Conservation (phyloP, 2,113 vertebrate species). For the Mastomys coucha region DNA sequence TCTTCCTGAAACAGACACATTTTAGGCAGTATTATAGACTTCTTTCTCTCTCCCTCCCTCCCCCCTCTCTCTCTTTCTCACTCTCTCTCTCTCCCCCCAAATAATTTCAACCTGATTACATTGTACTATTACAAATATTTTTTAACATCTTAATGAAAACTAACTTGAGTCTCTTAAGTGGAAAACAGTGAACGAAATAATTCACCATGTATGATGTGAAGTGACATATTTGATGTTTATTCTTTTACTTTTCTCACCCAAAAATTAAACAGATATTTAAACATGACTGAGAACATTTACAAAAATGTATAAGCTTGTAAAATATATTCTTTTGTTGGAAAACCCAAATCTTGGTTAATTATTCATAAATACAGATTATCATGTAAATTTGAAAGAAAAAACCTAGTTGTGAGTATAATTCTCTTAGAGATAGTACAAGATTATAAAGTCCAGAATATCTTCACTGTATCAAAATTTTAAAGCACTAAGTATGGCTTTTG, state of each 20-base stretch:
- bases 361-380: background rate
- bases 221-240: background rate
- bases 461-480: background rate
- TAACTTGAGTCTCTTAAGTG: background rate
- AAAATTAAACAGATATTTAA: background rate
- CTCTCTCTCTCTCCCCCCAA: fast-evolving
- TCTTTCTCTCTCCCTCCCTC: background rate
- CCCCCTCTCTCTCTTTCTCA: background rate
- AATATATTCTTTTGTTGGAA: background rate
- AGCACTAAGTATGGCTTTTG: background rate
- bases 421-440: background rate
- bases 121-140: background rate
- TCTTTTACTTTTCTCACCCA: background rate
- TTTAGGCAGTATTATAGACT: background rate
- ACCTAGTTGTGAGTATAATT: background rate
- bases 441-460: background rate
- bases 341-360: background rate
- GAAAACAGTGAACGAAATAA: background rate
- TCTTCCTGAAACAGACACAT: background rate
- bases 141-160: background rate
- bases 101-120: background rate
- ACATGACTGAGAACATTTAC: background rate
- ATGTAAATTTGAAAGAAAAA: background rate
- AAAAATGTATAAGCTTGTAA: background rate
- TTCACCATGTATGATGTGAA: background rate